Base-by-base conservation (phyloP, 1,140 invertebrate genomes). In the Lordiphosa stackelbergi region DNA sequence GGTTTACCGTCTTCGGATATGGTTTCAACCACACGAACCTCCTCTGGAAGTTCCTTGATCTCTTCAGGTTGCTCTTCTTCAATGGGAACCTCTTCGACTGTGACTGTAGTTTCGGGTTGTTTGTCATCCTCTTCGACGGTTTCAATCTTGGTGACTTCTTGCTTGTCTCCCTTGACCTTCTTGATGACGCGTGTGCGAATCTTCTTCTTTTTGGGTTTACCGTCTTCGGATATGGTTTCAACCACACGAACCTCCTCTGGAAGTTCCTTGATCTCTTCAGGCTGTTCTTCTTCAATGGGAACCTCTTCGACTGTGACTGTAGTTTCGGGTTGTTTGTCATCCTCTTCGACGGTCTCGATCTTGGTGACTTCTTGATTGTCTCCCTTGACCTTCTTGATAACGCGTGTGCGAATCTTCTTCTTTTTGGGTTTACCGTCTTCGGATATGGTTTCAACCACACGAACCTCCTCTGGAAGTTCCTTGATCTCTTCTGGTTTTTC, bases 41-140 rank as follows among this genome's bases (percentile, higher is more conserved):
- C 35, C 72, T 90, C 88, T 8, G 88, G 89, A 16, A 77, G 48
- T 74, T 89, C 88, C 46, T 89, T 85, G 4, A 88, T 66, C 8
- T 77, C 59, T 36, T 47, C 48, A n/a, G 58, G 54, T 12, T 64
- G 49, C 2, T 41, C 40, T 13, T 84, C 60, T 55, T 71, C 61
- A 5, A 54, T 7, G 41, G 49, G 38, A 40, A 61, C 37, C 48
- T 72, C 68, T 66, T 85, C 75, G 22, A 79, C 65, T 11, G 55
- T 72, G 28, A 85, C 66, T 31, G 59, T 73, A 28, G 58, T 53
- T 35, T 49, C 79, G 5, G 66, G 57, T 12, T 24, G 35, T 22
- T 73, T 66, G 4, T 61, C 72, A 37, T 77, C 73, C 47, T 73
- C 66, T 48, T 70, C 60, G 4, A 81, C 35, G 10, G 58, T 86